Conservation (phyloP, 2,797 vertebrate genomes). For the Glyptemys insculpta region DNA sequence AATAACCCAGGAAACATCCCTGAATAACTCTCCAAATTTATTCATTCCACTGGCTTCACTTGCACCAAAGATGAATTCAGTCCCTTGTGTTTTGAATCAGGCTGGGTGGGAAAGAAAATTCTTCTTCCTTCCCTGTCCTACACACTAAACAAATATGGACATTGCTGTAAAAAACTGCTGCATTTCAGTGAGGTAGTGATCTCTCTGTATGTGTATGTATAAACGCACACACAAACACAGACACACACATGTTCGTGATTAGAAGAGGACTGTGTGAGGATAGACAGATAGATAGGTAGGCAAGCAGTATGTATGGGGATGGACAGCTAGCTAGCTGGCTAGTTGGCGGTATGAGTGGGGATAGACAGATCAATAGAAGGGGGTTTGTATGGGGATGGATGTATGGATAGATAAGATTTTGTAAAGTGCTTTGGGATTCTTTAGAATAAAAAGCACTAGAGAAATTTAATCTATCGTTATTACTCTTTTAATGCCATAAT, state of each 20-base stretch:
- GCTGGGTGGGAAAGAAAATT: neutral
- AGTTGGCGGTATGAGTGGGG: neutral
- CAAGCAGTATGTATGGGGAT: neutral
- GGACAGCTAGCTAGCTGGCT: neutral
- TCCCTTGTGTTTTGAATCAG: neutral
- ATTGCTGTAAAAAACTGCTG: neutral
- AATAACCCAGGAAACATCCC: neutral
- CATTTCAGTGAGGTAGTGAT: neutral
- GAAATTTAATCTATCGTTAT: neutral
- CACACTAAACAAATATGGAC: neutral
- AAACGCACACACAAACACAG: neutral
- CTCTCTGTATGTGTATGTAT: neutral
- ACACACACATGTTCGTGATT: neutral
- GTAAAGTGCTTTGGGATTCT: neutral
- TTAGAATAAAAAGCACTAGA: neutral
- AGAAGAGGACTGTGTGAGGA: neutral
- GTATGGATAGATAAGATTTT: neutral
- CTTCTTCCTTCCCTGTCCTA: neutral
- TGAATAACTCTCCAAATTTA: neutral
- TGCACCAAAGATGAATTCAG: neutral
- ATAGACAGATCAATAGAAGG: neutral
- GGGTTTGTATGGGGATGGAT: neutral
- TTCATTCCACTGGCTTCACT: neutral
- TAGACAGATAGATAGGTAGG: neutral
- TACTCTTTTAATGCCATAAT: neutral